These are phyloP conservation scores for Aphelenchoides bicaudatus DNA, from an alignment of 2,888 invertebrate species.

Conservation along the genomic window DNA sequence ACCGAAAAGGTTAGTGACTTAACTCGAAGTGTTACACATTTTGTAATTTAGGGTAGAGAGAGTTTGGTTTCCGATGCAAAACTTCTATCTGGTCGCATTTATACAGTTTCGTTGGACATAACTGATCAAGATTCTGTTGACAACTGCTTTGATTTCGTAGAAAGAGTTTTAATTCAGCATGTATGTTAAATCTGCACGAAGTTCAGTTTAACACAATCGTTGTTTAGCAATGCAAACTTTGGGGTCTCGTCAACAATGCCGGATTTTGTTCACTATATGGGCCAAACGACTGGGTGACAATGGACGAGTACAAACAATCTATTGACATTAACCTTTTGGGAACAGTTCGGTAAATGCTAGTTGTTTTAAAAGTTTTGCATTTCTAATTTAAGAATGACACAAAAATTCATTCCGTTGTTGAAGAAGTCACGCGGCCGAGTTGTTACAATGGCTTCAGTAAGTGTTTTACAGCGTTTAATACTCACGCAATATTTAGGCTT, in stretches of 20 bases:
- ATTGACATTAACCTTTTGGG: conserved; percentile 76
- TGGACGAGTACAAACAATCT: conserved; percentile 72
- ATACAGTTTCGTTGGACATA: conserved; percentile 68
- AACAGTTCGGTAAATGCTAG: conserved; percentile 42
- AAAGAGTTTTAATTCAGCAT: conserved; percentile 16
- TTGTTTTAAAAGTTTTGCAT: background rate
- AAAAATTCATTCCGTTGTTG: conserved; percentile 47
- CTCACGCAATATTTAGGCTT: no score
- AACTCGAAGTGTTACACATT: background rate
- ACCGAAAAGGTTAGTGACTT: conserved; percentile 40
- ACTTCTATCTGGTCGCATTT: conserved; percentile 59
- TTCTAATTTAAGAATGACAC: conserved; percentile 25
- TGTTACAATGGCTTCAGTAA: conserved; percentile 62
- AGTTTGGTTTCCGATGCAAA: conserved; percentile 61
- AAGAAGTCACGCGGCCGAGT: conserved; percentile 61
- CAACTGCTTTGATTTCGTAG: conserved; percentile 61
- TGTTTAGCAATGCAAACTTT: conserved; percentile 25
- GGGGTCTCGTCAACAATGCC: conserved; percentile 83
- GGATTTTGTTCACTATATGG: conserved; percentile 79
- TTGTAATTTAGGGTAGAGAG: conserved; percentile 65
- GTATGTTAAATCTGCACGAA: conserved; percentile 10
- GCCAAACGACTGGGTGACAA: conserved; percentile 82
- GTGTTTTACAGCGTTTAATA: no score
- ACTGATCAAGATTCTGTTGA: conserved; percentile 70
- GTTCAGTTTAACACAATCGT: background rate